Conservation (phyloP, 2,797 vertebrate genomes). For the Stomatorhinus walkeri region DNA sequence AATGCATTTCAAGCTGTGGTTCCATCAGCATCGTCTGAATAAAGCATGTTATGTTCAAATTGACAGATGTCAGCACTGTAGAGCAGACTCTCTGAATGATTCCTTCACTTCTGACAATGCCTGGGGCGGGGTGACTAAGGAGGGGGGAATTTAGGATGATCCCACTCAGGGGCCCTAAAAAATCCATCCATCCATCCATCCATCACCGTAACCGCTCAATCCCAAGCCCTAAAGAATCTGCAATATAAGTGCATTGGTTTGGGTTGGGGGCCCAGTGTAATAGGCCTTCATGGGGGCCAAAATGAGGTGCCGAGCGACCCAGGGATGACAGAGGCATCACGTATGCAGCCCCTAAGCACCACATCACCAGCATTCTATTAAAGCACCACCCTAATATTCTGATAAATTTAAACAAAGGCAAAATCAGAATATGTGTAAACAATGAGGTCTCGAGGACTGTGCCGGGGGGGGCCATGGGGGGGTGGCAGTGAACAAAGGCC, state of each 20-base stretch:
- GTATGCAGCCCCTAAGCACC: neutral
- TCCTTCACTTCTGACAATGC: constrained; percentile 32
- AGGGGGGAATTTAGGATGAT: no score
- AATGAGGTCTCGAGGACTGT: neutral
- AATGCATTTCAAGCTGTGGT: constrained; percentile 11
- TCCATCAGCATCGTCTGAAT: constrained; percentile 40
- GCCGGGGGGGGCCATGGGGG: neutral
- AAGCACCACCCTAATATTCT: neutral
- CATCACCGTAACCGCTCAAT: no score
- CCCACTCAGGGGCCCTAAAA: no score
- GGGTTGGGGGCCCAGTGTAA: neutral
- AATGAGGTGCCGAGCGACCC: neutral
- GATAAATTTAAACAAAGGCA: neutral
- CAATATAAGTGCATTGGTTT: neutral
- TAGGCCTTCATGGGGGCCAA: neutral
- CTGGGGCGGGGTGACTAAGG: no score
- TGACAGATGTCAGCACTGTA: constrained; percentile 41
- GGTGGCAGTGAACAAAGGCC: neutral
- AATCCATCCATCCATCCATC: no score
- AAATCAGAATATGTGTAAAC: neutral
- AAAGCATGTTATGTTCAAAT: constrained; percentile 49
- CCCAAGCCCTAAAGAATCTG: no score
- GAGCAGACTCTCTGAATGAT: constrained; percentile 31
- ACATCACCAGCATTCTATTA: neutral
- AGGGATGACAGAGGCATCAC: neutral